These are phyloP conservation scores for Xestia c-nigrum DNA, from an alignment of 2,888 invertebrate genomes.

Conservation along the genomic window DNA sequence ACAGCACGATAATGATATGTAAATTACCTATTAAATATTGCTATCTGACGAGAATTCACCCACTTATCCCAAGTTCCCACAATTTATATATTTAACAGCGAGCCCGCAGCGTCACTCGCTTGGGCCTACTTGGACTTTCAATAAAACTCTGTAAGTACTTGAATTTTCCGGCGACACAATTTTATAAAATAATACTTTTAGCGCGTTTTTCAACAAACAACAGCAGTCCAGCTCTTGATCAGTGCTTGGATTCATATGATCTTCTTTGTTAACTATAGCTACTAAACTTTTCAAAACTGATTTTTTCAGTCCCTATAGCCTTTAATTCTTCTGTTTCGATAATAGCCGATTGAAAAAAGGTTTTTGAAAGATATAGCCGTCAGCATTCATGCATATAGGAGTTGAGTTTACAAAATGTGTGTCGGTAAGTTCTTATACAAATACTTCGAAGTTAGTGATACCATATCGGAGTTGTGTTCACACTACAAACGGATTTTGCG, in stretches of 20 bases:
- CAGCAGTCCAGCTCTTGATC: neutral
- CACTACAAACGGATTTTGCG: conserved; percentile 34
- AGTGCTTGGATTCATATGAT: neutral
- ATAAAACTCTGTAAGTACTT: conserved; percentile 13
- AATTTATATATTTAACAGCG: conserved; percentile 41
- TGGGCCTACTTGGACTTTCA: conserved; percentile 22
- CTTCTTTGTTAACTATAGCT: neutral
- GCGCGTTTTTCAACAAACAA: neutral
- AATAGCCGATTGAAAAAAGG: neutral
- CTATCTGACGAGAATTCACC: conserved; percentile 43
- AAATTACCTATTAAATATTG: conserved; percentile 58
- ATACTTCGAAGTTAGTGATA: conserved; percentile 30
- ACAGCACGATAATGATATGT: conserved; percentile 45
- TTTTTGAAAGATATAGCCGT: neutral
- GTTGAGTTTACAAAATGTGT: neutral
- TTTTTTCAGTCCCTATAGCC: neutral
- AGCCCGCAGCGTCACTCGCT: conserved; percentile 11
- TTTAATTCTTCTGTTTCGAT: neutral
- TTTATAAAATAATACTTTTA: neutral
- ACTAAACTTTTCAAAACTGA: neutral
- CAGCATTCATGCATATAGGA: neutral
- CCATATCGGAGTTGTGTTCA: conserved; percentile 39
- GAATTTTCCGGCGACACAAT: conserved; percentile 1
- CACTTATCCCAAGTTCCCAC: conserved; percentile 37
- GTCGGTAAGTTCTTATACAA: conserved; percentile 27